Percentiles rank a stretch among this genome's conserved stretches.
Evolutionary conservation across 2,797 vertebrate genomes (phyloP).

Genomic region (Hippoglossus hippoglossus): DNA sequence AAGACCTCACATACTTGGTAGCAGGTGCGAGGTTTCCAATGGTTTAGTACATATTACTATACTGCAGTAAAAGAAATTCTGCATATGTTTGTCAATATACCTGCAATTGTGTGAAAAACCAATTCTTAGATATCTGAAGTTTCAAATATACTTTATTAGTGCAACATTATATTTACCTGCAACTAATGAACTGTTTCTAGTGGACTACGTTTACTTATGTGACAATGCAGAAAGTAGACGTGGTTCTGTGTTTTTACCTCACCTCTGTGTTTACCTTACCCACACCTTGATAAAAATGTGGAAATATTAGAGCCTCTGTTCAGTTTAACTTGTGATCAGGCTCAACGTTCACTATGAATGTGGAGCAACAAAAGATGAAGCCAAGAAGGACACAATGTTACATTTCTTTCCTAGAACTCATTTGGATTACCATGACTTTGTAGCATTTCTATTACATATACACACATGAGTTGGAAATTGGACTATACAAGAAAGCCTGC

Average conservation of each 20-base stretch:
- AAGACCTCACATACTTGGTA: conserved; percentile 61
- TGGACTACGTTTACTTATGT: neutral
- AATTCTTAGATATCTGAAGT: neutral
- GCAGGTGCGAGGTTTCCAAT: conserved; percentile 64
- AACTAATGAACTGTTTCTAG: conserved; percentile 10
- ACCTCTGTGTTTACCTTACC: conserved; percentile 65
- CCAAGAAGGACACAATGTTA: conserved; percentile 3
- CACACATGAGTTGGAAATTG: conserved; percentile 33
- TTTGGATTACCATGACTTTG: conserved; percentile 26
- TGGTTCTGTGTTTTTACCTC: conserved; percentile 12
- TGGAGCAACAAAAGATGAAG: conserved; percentile 18
- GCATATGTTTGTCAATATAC: conserved; percentile 32
- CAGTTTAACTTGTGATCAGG: conserved; percentile 45
- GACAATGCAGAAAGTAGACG: conserved; percentile 3
- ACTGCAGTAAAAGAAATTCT: conserved; percentile 29
- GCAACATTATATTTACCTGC: neutral
- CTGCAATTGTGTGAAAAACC: conserved; percentile 37
- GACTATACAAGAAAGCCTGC: conserved; percentile 53
- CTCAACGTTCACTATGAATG: conserved; percentile 29
- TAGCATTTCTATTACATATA: conserved; percentile 25
- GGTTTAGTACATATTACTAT: conserved; percentile 37
- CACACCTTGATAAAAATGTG: conserved; percentile 43
- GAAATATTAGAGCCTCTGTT: conserved; percentile 29
- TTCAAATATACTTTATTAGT: neutral
- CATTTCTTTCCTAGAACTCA: conserved; percentile 3